Conservation (phyloP, 64 coral and sea anemone genomes). For the Porites australiensis region DNA sequence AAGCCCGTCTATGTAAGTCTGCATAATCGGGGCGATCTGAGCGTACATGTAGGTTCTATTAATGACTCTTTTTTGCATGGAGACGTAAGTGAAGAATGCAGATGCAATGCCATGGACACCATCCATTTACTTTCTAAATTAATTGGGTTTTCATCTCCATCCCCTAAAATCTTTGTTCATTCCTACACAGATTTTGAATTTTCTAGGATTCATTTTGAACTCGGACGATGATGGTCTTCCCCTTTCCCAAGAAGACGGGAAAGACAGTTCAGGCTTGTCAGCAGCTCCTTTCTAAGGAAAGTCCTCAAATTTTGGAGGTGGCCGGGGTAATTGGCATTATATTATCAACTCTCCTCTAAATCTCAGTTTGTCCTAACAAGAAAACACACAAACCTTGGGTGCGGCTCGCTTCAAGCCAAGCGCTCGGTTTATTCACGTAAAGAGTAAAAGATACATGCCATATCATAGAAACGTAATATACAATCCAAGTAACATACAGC, state of each 20-base stretch:
- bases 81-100: slow-evolving; percentile 47
- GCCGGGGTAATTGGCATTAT: slow-evolving; percentile 61
- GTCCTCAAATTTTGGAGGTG: slow-evolving; percentile 34
- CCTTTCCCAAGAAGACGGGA: slow-evolving; percentile 40
- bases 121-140: slow-evolving; percentile 13
- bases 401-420: no score
- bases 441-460: no score
- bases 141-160: slow-evolving; percentile 75
- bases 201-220: slow-evolving; percentile 77
- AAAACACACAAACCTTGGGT: no score
- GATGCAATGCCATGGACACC: slow-evolving; percentile 54
- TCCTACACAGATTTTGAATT: slow-evolving; percentile 52
- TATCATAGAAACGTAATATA: no score
- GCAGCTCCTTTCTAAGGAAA: slow-evolving; percentile 1
- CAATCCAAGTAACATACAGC: no score
- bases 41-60: no score
- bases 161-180: slow-evolving; percentile 63
- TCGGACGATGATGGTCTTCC: slow-evolving; percentile 58
- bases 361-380: no score
- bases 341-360: slow-evolving; percentile 24
- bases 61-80: slow-evolving; percentile 76
- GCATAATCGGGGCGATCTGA: no score
- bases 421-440: no score
- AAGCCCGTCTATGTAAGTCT: no score
- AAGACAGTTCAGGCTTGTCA: slow-evolving; percentile 44